Conservation (phyloP, 2,113 vertebrate species). For the cattle (Bos taurus) region DNA sequence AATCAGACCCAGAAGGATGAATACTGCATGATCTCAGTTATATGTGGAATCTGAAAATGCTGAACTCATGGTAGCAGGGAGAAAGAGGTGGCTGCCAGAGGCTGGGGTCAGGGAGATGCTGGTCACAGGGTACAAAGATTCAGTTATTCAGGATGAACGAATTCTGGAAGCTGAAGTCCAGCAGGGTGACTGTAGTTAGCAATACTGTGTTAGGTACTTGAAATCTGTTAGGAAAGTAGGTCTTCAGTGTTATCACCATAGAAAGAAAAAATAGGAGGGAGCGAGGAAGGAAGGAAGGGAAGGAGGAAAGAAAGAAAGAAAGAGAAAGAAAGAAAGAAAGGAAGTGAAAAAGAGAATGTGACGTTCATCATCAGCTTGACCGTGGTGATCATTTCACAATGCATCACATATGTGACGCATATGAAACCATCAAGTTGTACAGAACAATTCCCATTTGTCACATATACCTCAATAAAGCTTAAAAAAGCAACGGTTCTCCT, state of each 20-base stretch:
- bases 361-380: background rate
- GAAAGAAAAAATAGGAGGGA: background rate
- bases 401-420: rapidly evolving
- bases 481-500: background rate
- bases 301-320: too few species aligned
- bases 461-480: background rate
- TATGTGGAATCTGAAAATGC: background rate
- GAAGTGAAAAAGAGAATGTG: background rate
- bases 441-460: background rate
- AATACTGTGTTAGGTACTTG: background rate
- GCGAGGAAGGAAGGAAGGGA: rapidly evolving
- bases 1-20: background rate
- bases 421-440: background rate
- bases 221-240: background rate
- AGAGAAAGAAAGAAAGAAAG: background rate
- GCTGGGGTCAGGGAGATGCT: too few species aligned
- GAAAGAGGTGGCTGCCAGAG: background rate
- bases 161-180: background rate
- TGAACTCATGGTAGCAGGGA: background rate
- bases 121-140: background rate
- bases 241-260: background rate
- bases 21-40: background rate
- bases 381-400: background rate
- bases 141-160: background rate
- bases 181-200: background rate